Evolutionary conservation across 2,888 invertebrate genomes (phyloP).

Genomic region (Sesia apiformis): DNA sequence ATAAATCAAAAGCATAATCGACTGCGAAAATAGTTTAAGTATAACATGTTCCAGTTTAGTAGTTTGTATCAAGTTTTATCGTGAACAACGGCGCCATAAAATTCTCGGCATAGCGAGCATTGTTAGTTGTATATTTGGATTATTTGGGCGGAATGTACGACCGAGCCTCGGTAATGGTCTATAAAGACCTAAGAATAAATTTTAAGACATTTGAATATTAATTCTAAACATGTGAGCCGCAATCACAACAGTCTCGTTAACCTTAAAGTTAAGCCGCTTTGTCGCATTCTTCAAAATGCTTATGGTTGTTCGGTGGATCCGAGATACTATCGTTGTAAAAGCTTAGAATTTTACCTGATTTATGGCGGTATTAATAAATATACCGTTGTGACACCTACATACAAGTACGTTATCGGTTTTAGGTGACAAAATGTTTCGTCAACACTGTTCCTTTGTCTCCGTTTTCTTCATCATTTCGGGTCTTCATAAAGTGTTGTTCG

Average conservation of each 20-base stretch:
- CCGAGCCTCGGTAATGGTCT: constrained; percentile 12
- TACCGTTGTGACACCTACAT: constrained; percentile 63
- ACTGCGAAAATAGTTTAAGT: constrained; percentile 15
- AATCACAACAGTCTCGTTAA: constrained; percentile 53
- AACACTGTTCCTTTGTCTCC: no score
- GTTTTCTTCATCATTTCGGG: no score
- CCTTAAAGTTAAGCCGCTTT: constrained; percentile 53
- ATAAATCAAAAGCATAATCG: constrained; percentile 18
- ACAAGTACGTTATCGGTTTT: constrained; percentile 51
- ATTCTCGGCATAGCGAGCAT: constrained; percentile 18
- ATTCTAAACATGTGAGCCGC: constrained; percentile 47
- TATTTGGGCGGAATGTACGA: constrained; percentile 17
- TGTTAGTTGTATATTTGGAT: constrained; percentile 21
- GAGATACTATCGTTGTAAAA: constrained; percentile 59
- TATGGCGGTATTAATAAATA: constrained; percentile 66
- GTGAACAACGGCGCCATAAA: constrained; percentile 21
- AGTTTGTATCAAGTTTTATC: constrained; percentile 16
- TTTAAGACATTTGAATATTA: constrained; percentile 38
- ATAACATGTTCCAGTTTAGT: constrained; percentile 18
- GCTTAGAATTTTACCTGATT: constrained; percentile 66
- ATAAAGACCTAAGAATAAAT: constrained; percentile 14
- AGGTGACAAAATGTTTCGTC: constrained; percentile 1
- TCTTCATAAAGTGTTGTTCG: no score
- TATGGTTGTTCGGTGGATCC: constrained; percentile 37
- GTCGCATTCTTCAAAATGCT: constrained; percentile 31